phyloP scores from a whole-genome alignment of 2,888 invertebrate species.

The Nysson spinosus region DNA sequence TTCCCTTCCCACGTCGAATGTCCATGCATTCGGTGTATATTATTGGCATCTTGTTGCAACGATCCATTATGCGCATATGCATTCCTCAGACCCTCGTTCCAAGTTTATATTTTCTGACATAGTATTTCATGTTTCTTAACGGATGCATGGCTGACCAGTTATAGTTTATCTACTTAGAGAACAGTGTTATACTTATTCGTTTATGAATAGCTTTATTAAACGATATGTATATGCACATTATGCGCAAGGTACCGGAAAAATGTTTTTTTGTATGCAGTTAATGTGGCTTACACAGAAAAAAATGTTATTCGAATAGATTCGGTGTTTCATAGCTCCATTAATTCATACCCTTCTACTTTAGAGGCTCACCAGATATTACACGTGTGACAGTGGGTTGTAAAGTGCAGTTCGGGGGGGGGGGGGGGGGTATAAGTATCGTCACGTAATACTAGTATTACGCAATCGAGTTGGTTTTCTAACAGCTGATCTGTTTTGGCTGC shows the following conservation, averaged over 20 bases:
- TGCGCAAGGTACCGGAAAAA: too few species aligned
- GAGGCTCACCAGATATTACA: slow-evolving; percentile 31
- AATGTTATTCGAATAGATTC: not conserved
- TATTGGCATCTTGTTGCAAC: slow-evolving; percentile 16
- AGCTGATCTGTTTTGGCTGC: slow-evolving; percentile 55
- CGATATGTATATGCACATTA: too few species aligned
- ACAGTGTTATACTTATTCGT: too few species aligned
- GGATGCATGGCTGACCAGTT: too few species aligned
- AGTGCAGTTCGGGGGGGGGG: slow-evolving; percentile 47
- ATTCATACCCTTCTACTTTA: slow-evolving; percentile 55
- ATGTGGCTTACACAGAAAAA: too few species aligned
- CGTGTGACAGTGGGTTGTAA: slow-evolving; percentile 20
- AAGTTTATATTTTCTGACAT: too few species aligned
- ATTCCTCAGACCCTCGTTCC: too few species aligned
- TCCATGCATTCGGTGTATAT: slow-evolving; percentile 8
- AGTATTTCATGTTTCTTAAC: too few species aligned
- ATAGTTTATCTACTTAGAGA: too few species aligned
- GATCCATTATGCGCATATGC: too few species aligned
- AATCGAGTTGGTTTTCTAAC: slow-evolving; percentile 52
- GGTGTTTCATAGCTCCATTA: not conserved
- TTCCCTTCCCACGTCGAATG: slow-evolving; percentile 19
- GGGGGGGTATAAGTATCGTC: slow-evolving; percentile 43
- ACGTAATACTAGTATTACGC: slow-evolving; percentile 55
- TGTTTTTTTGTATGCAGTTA: too few species aligned
- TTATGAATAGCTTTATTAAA: too few species aligned